These are phyloP conservation scores for Ictalurus furcatus DNA, from an alignment of 2,113 vertebrate species.

Conservation along the genomic window DNA sequence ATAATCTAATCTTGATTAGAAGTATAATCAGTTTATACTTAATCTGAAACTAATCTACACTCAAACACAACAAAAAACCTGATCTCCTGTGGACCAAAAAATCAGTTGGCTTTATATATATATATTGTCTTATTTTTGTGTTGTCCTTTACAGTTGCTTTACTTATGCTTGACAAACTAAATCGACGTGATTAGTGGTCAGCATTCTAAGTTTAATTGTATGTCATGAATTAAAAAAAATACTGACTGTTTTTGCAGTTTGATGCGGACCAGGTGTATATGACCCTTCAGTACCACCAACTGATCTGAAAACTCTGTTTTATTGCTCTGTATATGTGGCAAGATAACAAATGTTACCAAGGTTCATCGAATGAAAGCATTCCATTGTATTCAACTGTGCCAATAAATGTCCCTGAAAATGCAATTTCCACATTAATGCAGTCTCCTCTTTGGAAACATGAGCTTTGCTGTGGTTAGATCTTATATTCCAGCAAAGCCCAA, in stretches of 20 bases:
- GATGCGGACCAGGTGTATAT: background rate
- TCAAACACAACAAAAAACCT: constrained; percentile 46
- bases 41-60: constrained; percentile 59
- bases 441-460: constrained; percentile 18
- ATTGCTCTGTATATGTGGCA: background rate
- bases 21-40: constrained; percentile 51
- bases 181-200: constrained; percentile 46
- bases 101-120: background rate
- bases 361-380: constrained; percentile 32
- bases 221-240: constrained; percentile 22
- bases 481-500: constrained; percentile 5
- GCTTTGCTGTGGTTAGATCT: background rate
- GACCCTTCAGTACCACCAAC: background rate
- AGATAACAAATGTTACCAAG: background rate
- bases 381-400: constrained; percentile 60
- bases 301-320: background rate
- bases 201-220: constrained; percentile 38
- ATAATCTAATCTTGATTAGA: constrained; percentile 53
- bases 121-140: background rate
- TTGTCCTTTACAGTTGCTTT: constrained; percentile 59
- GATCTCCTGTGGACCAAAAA: constrained; percentile 53
- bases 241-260: background rate
- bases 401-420: constrained; percentile 50
- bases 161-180: constrained; percentile 28
- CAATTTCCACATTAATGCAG: constrained; percentile 35